Base-by-base conservation (phyloP, 1,140 invertebrate genomes). In the Tetragnatha versicolor region DNA sequence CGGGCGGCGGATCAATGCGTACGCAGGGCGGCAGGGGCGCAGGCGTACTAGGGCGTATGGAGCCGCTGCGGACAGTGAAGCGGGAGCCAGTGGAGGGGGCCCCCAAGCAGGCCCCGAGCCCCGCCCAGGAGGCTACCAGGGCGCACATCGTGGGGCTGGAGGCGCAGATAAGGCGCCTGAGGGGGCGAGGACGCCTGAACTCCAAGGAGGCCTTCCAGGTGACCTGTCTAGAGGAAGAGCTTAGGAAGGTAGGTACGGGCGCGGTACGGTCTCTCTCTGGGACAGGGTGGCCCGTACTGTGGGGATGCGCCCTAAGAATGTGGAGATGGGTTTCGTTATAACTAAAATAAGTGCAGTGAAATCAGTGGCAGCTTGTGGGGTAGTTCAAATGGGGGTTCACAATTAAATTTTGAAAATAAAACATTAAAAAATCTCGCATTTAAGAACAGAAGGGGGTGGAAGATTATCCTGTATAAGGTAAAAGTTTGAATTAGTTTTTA, bases 101-200 rank as follows among this genome's bases (percentile, higher is more conserved):
- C 45, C 51, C 68, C 22, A 77, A 77, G 7, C 73, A 77, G 31
- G 73, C 58, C 3, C 45, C 73, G 6, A 77, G 73, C 33, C 73
- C 73, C 12, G 73, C 73, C n/a, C 73, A 77, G n/a, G 73, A 77
- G 61, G 73, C 73, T 0, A 77, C 73, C 10, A 49, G 73, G 47
- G 73, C 60, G 45, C 73, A 61, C 42, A 77, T 77, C 12, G 6
- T 33, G 10, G 45, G 31, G 20, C 42, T 77, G 12, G 73, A 77
- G 20, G 22, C 45, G 2, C 73, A 77, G 17, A 14, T 75, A 10
- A 47, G 20, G 12, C 22, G 29, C 7, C 12, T 72, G 20, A 35
- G 33, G 3, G 25, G 35, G 4, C 14, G 20, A 1, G 70, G 70
- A 3, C 39, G 33, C 4, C 10, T 65, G 1, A 61, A 66, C 12